Evolutionary conservation across 1,140 invertebrate genomes (phyloP).

Genomic region (Cyclargus thomasi): DNA sequence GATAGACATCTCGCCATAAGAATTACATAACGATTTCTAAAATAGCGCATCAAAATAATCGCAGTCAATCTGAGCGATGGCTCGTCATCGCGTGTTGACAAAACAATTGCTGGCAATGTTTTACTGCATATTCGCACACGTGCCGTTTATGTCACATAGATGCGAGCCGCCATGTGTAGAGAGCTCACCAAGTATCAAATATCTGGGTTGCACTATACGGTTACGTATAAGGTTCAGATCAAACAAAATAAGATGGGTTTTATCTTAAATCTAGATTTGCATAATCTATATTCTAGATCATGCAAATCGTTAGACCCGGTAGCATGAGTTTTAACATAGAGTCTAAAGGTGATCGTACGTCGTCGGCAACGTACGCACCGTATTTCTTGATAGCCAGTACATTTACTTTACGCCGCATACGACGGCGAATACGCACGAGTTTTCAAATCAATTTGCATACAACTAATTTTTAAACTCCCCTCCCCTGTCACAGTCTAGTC

Average conservation of each 20-base stretch:
- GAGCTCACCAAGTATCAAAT: neutral
- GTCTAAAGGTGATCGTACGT: too few species aligned
- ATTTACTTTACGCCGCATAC: too few species aligned
- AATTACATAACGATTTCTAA: neutral
- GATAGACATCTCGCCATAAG: neutral
- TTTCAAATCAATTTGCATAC: too few species aligned
- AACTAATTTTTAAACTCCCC: too few species aligned
- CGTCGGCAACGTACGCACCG: too few species aligned
- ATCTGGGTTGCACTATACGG: neutral
- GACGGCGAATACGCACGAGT: too few species aligned
- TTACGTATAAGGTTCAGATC: neutral
- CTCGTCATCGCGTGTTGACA: constrained; percentile 8
- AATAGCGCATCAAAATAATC: constrained; percentile 5
- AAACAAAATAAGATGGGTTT: neutral
- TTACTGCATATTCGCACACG: neutral
- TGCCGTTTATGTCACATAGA: neutral
- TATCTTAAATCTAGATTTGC: too few species aligned
- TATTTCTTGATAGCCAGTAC: too few species aligned
- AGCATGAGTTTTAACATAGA: too few species aligned
- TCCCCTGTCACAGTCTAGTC: too few species aligned
- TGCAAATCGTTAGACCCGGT: too few species aligned
- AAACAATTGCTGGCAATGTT: neutral
- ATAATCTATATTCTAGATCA: too few species aligned
- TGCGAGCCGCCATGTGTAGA: neutral
- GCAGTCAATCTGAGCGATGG: neutral